Base-by-base conservation (phyloP, 2,797 vertebrate genomes). In the Platalea minor region DNA sequence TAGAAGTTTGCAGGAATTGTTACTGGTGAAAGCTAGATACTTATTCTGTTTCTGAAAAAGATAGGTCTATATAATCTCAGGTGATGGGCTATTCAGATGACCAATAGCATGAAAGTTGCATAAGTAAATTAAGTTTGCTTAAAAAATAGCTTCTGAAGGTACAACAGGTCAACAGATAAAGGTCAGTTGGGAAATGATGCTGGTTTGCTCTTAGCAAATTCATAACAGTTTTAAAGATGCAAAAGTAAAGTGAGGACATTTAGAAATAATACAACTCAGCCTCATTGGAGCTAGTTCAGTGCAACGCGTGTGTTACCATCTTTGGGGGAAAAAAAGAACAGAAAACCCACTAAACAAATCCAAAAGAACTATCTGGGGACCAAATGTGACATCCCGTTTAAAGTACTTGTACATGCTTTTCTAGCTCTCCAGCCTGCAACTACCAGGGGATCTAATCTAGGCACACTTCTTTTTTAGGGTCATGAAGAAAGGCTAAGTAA, bases 141-240 rank as follows among this genome's bases (percentile, higher is more conserved):
- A 56, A 25, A 56, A 13, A 65, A 43, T 10, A 33, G 29, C 24
- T 95, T 73, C 59, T 81, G 61, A 88, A 78, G 51, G 46, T 84
- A 87, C 73, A 95, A 90, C 83, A 95, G 73, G 88, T 93, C 83
- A 89, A 11, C 39, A 56, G 39, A 76, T 70, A 85, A 85, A 84
- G 50, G 91, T 85, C 21, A 61, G 15, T 23, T 85, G 48, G 43
- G 60, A 89, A 90, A 79, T 54, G 17, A 65, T 53, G 80, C 39
- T 70, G 51, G n/a, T 72, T 60, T 84, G 45, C 16, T 85, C 31
- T 70, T 70, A 89, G 43, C 10, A 61, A 17, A 54, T 67, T 85
- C 20, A 2, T 18, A 83, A 31, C 41, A 79, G 63, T 91, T 96
- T 87, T 70, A 89, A 94, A 29, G 14, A 73, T 26, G 56, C 10